Conservation (phyloP, 2,113 vertebrate genomes). For the Apeltes quadracus region DNA sequence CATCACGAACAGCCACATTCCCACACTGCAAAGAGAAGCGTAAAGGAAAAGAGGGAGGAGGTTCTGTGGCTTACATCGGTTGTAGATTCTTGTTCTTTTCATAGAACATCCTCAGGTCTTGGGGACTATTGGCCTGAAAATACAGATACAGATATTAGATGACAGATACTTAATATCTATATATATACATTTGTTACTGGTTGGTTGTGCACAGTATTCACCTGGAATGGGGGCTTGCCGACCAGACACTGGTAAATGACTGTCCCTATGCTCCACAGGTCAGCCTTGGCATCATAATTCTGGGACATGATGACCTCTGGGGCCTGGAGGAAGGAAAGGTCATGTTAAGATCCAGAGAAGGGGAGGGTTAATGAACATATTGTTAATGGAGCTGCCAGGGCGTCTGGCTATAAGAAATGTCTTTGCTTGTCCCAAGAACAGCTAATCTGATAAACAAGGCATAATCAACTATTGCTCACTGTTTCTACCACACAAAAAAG, state of each 20-base stretch:
- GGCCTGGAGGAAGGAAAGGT: constrained; percentile 81
- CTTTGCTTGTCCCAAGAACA: neutral
- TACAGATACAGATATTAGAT: neutral
- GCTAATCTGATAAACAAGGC: neutral
- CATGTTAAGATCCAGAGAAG: neutral
- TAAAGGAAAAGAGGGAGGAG: neutral
- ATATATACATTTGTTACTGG: fast-evolving
- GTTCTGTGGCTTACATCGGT: constrained; percentile 85
- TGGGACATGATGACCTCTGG: constrained; percentile 99
- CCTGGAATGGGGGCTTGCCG: constrained; percentile 98
- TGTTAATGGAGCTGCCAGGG: neutral
- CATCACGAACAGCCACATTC: neutral
- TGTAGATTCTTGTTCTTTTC: constrained; percentile 95
- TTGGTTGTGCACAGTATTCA: constrained; percentile 50
- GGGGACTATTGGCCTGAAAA: constrained; percentile 92
- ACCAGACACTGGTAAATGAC: constrained; percentile 98
- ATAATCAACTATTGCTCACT: neutral
- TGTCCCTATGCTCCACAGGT: constrained; percentile 97
- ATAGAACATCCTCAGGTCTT: constrained; percentile 97
- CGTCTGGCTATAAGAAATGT: neutral
- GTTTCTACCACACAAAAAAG: neutral
- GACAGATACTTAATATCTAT: neutral
- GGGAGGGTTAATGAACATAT: neutral
- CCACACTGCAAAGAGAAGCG: neutral
- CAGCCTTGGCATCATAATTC: constrained; percentile 96